Percentiles rank a stretch among this genome's conserved stretches.
Conservation (phyloP, 1,140 invertebrate species). For the Alviniconcha marisindica region DNA sequence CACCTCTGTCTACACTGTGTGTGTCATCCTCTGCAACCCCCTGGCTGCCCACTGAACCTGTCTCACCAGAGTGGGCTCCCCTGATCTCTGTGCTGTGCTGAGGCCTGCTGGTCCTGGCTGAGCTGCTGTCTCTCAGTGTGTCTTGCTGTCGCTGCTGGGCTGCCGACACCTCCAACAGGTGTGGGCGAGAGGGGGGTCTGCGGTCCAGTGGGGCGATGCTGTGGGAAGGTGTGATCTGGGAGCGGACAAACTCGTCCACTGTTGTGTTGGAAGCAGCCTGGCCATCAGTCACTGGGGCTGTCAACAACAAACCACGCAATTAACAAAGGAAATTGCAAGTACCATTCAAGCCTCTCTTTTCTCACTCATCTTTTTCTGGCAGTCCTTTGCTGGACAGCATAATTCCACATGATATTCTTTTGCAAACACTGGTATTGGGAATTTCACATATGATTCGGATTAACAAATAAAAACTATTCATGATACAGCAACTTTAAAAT, state of each 20-base stretch:
- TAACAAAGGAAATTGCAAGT: too few relatives aligned
- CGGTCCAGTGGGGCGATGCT: slow-evolving; percentile 51
- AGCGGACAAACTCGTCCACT: slow-evolving; percentile 58
- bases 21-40: too few relatives aligned
- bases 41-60: background rate
- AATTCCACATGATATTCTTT: too few relatives aligned
- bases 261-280: background rate
- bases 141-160: slow-evolving; percentile 68
- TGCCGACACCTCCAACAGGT: slow-evolving; percentile 66
- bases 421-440: too few relatives aligned
- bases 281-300: slow-evolving; percentile 24
- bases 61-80: slow-evolving; percentile 39
- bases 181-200: slow-evolving; percentile 51
- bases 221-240: slow-evolving; percentile 45
- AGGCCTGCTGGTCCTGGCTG: background rate
- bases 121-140: slow-evolving; percentile 40
- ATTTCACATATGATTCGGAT: too few relatives aligned
- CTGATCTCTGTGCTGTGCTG: slow-evolving; percentile 31
- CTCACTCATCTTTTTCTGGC: too few relatives aligned
- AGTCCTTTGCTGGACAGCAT: too few relatives aligned
- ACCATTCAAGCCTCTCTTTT: too few relatives aligned
- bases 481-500: too few relatives aligned
- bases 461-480: too few relatives aligned
- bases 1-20: too few relatives aligned
- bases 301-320: slow-evolving; percentile 8